These are phyloP conservation scores for Dendroctonus ponderosae DNA, from an alignment of 1,140 invertebrate genomes.

Conservation along the genomic window DNA sequence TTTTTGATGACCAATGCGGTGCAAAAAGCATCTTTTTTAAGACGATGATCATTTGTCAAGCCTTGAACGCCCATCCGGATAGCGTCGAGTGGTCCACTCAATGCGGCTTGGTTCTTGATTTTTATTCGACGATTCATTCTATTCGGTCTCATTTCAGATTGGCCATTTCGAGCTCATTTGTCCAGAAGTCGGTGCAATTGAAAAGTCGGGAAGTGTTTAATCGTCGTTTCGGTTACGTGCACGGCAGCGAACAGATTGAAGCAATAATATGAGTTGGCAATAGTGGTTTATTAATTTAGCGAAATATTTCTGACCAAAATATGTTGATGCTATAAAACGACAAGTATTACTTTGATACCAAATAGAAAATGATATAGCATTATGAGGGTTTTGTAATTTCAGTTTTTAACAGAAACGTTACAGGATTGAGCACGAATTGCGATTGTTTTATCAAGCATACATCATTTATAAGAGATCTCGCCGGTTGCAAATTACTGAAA, in stretches of 20 bases:
- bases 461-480: too few species aligned
- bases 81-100: constrained; percentile 23
- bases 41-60: constrained; percentile 25
- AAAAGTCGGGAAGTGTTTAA: constrained; percentile 9
- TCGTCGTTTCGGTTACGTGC: background rate
- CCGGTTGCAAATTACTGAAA: too few species aligned
- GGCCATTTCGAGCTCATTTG: constrained; percentile 17
- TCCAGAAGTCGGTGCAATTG: constrained; percentile 12
- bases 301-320: too few species aligned
- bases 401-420: too few species aligned
- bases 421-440: too few species aligned
- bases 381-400: too few species aligned
- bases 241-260: background rate
- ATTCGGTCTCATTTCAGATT: constrained; percentile 19
- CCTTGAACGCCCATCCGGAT: constrained; percentile 17
- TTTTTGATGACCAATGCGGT: constrained; percentile 7
- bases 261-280: too few species aligned
- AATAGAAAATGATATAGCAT: too few species aligned
- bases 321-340: too few species aligned
- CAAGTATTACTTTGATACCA: too few species aligned
- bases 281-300: too few species aligned
- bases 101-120: constrained; percentile 23
- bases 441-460: too few species aligned
- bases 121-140: constrained; percentile 26
- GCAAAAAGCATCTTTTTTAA: constrained; percentile 14